Conservation (phyloP, 2,113 vertebrate genomes). For the Orientallactaga bullata region DNA sequence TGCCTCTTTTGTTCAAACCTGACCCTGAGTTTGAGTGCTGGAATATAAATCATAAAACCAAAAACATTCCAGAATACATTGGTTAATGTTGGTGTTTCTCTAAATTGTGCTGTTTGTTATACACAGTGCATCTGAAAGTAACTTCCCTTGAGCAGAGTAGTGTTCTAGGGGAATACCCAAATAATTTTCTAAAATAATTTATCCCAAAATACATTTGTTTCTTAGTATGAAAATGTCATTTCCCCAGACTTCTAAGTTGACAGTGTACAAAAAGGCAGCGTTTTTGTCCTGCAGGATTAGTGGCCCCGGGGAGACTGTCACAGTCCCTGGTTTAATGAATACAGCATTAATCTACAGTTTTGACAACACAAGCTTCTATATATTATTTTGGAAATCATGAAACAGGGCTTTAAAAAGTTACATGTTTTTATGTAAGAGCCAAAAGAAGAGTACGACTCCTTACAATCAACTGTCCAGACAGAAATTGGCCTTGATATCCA, state of each 20-base stretch:
- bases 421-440: conserved; percentile 29
- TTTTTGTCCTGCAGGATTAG: background rate
- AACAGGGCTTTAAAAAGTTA: background rate
- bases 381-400: background rate
- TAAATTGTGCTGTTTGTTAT: conserved; percentile 4
- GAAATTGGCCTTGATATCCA: too few relatives aligned
- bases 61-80: conserved; percentile 23
- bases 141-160: background rate
- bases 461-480: too few relatives aligned
- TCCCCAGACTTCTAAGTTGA: background rate
- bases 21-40: conserved; percentile 73
- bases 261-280: background rate
- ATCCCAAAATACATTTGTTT: conserved; percentile 20
- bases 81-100: background rate
- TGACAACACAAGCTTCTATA: background rate
- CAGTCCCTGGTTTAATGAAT: background rate
- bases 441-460: too few relatives aligned
- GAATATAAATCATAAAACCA: conserved; percentile 43
- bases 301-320: background rate
- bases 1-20: conserved; percentile 42
- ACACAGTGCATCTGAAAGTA: background rate
- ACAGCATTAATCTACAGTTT: background rate
- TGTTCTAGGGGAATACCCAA: background rate
- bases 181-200: background rate
- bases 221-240: conserved; percentile 50